Evolutionary conservation across 1,140 invertebrate genomes (phyloP).

Genomic region (Agrypnia vestita): DNA sequence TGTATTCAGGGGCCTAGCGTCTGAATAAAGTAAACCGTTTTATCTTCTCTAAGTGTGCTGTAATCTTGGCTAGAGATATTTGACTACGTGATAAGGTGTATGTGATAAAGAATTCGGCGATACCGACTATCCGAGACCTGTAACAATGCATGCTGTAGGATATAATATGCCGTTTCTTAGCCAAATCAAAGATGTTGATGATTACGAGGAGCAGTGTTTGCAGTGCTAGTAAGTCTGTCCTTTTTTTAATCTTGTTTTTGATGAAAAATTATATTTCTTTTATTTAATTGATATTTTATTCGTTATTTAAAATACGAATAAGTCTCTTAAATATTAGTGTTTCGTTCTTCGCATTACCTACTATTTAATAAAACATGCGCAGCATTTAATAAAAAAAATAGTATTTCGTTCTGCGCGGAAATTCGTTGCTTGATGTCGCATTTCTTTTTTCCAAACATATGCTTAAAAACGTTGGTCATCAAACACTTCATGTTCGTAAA

Average conservation of each 20-base stretch:
- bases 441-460: no score
- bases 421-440: no score
- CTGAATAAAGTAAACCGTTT: conserved; percentile 10
- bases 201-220: conserved; percentile 52
- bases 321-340: no score
- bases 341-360: no score
- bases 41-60: conserved; percentile 32
- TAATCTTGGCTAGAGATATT: conserved; percentile 43
- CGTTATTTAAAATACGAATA: no score
- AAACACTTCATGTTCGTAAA: no score
- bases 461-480: no score
- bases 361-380: no score
- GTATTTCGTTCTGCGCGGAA: no score
- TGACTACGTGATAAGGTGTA: conserved; percentile 42
- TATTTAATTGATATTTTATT: no score
- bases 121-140: conserved; percentile 39
- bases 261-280: no score
- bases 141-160: conserved; percentile 54
- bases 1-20: conserved; percentile 5
- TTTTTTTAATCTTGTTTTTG: not conserved
- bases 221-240: conserved; percentile 41
- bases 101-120: conserved; percentile 37
- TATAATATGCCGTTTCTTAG: conserved; percentile 51
- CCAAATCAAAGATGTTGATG: conserved; percentile 52
- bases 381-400: no score